phyloP scores from a whole-genome alignment of 2,113 vertebrate genomes.

The Puffinus mauretanicus region DNA sequence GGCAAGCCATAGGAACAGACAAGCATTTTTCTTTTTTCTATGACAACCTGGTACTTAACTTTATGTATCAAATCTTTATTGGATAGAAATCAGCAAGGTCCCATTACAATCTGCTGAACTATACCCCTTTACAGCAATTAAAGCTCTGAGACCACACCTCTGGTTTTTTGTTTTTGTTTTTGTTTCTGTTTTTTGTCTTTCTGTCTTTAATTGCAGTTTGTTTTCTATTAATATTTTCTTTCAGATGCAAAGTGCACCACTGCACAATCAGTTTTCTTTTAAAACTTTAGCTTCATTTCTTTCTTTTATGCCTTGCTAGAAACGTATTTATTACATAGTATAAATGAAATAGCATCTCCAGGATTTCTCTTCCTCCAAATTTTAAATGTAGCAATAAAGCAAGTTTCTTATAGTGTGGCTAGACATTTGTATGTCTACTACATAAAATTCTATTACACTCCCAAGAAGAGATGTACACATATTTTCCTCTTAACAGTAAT shows the following conservation, averaged over 20 bases:
- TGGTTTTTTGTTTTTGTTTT: not conserved
- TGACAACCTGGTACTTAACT: not conserved
- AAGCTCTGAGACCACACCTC: not conserved
- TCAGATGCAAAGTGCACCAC: not conserved
- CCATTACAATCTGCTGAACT: not conserved
- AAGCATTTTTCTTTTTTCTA: not conserved
- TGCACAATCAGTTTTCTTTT: not conserved
- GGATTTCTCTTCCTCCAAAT: not conserved
- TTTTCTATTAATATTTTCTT: not conserved
- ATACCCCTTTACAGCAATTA: not conserved
- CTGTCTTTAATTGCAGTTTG: not conserved
- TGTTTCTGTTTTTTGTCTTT: not conserved
- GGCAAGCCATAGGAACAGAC: rapidly evolving
- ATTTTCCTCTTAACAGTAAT: not conserved
- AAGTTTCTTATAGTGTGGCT: not conserved
- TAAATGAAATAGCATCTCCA: not conserved
- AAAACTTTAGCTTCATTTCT: not conserved
- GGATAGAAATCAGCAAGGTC: not conserved
- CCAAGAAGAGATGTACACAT: not conserved
- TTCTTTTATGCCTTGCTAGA: not conserved
- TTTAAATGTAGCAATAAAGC: conserved; percentile 3
- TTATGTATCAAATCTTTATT: not conserved
- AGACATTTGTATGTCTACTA: not conserved
- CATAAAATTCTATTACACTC: not conserved
- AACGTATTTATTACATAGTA: not conserved